Evolutionary conservation across 1,140 invertebrate genomes (phyloP).

Genomic region (Parasteatoda tepidariorum): DNA sequence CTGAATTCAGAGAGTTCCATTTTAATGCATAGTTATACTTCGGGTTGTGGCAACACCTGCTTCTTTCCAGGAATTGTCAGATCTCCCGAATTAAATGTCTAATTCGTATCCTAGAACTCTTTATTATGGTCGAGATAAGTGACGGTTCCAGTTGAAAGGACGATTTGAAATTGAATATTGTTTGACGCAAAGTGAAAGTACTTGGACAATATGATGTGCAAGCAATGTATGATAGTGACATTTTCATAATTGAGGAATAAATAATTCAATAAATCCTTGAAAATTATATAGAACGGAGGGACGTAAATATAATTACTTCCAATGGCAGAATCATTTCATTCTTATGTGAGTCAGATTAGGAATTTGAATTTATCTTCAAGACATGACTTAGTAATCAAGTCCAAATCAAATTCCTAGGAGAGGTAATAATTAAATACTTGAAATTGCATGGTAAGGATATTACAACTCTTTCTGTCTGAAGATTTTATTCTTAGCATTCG

Average conservation of each 20-base stretch:
- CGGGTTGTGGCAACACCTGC: not conserved
- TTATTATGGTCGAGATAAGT: not conserved
- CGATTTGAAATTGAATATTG: not conserved
- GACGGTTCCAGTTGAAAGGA: not conserved
- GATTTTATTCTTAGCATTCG: no score
- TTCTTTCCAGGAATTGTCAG: not conserved
- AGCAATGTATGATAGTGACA: not conserved
- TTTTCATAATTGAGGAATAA: not conserved
- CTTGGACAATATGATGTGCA: not conserved
- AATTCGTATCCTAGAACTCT: not conserved
- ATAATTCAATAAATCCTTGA: not conserved
- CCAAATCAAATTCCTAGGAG: no score
- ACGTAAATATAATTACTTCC: no score
- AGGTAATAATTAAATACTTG: no score
- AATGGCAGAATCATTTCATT: no score
- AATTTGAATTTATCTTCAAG: no score
- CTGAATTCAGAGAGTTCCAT: not conserved
- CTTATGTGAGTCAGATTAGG: no score
- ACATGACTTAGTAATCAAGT: no score
- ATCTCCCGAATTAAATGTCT: not conserved
- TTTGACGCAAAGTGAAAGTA: not conserved
- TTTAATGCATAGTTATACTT: not conserved
- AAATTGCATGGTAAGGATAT: no score
- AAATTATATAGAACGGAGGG: not conserved
- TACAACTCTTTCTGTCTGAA: no score